phyloP scores from a whole-genome alignment of 2,797 vertebrate species.

The Semotilus atromaculatus region DNA sequence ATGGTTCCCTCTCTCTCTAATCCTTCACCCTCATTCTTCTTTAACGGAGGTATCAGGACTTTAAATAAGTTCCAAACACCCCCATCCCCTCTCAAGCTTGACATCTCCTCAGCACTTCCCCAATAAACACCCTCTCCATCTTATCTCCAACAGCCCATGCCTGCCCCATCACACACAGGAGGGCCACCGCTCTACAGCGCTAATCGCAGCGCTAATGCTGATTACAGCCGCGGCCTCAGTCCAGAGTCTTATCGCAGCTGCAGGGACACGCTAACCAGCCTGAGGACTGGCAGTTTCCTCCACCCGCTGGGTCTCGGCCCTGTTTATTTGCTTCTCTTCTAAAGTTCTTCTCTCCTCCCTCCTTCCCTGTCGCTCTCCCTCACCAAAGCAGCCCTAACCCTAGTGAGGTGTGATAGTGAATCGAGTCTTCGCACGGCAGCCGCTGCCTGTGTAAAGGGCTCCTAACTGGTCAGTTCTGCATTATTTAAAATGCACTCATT shows the following conservation, averaged over 20 bases:
- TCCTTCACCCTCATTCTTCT: slow-evolving; percentile 6
- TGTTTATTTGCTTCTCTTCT: neutral
- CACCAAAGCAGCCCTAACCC: slow-evolving; percentile 11
- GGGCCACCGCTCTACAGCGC: slow-evolving; percentile 39
- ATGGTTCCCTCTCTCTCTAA: neutral
- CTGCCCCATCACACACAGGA: slow-evolving; percentile 28
- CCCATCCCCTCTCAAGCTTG: slow-evolving; percentile 20
- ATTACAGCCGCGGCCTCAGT: slow-evolving; percentile 37
- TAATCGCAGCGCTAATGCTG: slow-evolving; percentile 60
- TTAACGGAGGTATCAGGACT: slow-evolving; percentile 40
- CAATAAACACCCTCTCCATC: slow-evolving; percentile 35
- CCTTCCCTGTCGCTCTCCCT: neutral
- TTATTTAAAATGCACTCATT: neutral
- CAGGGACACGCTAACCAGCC: slow-evolving; percentile 29
- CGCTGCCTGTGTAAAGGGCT: neutral
- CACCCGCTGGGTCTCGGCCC: neutral
- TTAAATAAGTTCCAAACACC: slow-evolving; percentile 48
- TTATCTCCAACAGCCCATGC: slow-evolving; percentile 57
- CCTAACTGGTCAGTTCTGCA: too few relatives aligned
- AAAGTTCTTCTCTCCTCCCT: neutral
- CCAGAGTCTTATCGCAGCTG: slow-evolving; percentile 40
- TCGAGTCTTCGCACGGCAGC: neutral
- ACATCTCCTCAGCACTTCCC: slow-evolving; percentile 24
- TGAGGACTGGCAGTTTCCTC: neutral
- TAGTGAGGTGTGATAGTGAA: slow-evolving; percentile 23